Evolutionary conservation across 2,113 vertebrate genomes (phyloP), one percentile per base, ranked within the genome.

Genomic region (Erythrolamprus reginae): DNA sequence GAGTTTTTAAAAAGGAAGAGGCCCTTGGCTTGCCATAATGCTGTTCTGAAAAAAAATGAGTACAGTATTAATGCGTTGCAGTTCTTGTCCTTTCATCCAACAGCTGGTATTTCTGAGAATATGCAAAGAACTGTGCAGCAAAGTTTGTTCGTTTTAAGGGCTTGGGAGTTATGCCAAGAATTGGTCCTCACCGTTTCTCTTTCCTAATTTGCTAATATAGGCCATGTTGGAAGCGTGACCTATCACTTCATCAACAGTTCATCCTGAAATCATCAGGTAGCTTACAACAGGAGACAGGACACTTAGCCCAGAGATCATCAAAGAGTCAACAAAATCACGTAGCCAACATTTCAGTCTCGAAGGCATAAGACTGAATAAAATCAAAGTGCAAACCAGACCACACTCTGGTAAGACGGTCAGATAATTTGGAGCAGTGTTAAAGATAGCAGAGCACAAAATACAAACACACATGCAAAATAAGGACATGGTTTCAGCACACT

Each of bases 81-180:
- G 33, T 26, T 58, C 58, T 91, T 93, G 53, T 53, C 47, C 38
- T 70, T 91, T 17, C 90, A 58, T 82, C 42, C 87, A 89, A 28
- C 0, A 4, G 88, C 65, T 85, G 90, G 89, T 42, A 90, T 52
- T 77, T 94, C 90, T 92, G n/a, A 86, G 89, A 94, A 17, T 83
- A 92, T 38, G n/a, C 82, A 84, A 28, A 84, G 15, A 15, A 50
- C 83, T 86, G 26, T 58, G 8, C 38, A 83, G 65, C 93, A 89
- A 77, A 55, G 23, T 10, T 82, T 7, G 26, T 53, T 26, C 92
- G 9, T 53, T 91, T 87, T 93, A 1, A 0, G 55, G 88, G 53
- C 26, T 86, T 15, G 56, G 53, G 56, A 47, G 48, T 52, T 88
- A 88, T 10, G 33, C 50, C 0, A 93, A 47, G 23, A 38, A 77